Conservation (phyloP, 2,113 vertebrate species). For the Tenrec ecaudatus region DNA sequence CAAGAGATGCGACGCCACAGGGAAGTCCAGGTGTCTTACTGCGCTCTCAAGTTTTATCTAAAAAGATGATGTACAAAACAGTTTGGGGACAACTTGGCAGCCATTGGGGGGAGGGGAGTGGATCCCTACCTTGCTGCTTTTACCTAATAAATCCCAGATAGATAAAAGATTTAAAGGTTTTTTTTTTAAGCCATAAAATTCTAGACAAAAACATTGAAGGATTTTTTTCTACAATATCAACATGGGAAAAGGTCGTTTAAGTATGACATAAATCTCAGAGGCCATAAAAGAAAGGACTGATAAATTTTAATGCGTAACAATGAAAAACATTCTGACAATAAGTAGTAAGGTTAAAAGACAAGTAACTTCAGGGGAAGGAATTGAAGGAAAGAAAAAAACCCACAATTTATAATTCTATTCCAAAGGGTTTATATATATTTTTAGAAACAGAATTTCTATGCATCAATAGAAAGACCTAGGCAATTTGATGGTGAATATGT, state of each 20-base stretch:
- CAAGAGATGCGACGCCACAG: background rate
- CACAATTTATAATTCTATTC: background rate
- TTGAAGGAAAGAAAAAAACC: background rate
- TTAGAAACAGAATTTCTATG: slow-evolving; percentile 3
- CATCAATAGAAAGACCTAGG: background rate
- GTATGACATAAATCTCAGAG: slow-evolving; percentile 61
- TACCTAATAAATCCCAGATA: slow-evolving; percentile 69
- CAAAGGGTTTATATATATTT: slow-evolving; percentile 30
- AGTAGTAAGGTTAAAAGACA: slow-evolving; percentile 64
- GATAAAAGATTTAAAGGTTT: slow-evolving; percentile 62
- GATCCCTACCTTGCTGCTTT: slow-evolving; percentile 54
- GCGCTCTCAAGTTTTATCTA: slow-evolving; percentile 20
- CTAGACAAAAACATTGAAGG: slow-evolving; percentile 22
- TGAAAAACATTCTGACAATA: slow-evolving; percentile 60
- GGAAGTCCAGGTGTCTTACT: slow-evolving; percentile 41
- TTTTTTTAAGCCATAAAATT: slow-evolving; percentile 50
- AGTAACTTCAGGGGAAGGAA: background rate
- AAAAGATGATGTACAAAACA: slow-evolving; percentile 48
- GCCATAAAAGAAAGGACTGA: slow-evolving; percentile 42
- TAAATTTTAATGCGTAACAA: slow-evolving; percentile 64
- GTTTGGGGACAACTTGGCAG: slow-evolving; percentile 54
- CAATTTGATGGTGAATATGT: background rate
- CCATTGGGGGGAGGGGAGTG: slow-evolving; percentile 57
- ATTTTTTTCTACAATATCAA: slow-evolving; percentile 50
- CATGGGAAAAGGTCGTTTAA: slow-evolving; percentile 46